Evolutionary conservation across 2,888 invertebrate species (phyloP), one percentile per base, ranked within the genome.

Genomic region (Synergus japonicus): DNA sequence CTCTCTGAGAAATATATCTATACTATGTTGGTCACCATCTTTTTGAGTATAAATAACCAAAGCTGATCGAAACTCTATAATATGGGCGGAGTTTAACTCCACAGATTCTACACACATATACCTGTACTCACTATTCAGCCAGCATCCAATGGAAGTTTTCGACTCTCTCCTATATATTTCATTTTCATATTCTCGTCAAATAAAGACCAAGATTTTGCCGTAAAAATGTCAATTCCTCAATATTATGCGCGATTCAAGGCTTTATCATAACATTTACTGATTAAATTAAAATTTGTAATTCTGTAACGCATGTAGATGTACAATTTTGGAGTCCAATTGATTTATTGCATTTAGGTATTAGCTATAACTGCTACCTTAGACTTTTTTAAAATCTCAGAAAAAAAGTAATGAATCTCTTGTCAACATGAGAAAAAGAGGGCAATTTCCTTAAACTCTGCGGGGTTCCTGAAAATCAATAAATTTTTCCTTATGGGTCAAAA

Each of bases 321-420:
- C 0, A 8, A 10, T 44, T 44, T 44, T 44, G 9, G 44, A 44
- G 44, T 44, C 44, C 1, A 44, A 44, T 44, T 44, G 44, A 44
- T 10, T 8, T 44, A 44, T 44, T 44, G 9, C 0, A 13, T 54
- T 54, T 54, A 54, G 15, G 15, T 44, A 43, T 12, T 5, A 44
- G 22, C 46, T 46, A 46, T 5, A 37, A 37, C 22, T 10, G 10
- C 10, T 44, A 18, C n/a, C 18, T 67, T 2, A 22, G 22, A 46
- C 22, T 46, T 44, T 67, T 29, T 46, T 46, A 67, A 10, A 22
- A 67, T 67, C 67, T 67, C 10, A 67, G 44, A 67, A 67, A 67
- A 67, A 67, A 67, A 8, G 46, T 44, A 5, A 67, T 67, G 12
- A 46, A 67, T 67, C 67, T 46, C 18, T 67, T 22, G 67, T 22